These are phyloP conservation scores for Galbula dea DNA, from an alignment of 2,113 vertebrate genomes.

Conservation along the genomic window DNA sequence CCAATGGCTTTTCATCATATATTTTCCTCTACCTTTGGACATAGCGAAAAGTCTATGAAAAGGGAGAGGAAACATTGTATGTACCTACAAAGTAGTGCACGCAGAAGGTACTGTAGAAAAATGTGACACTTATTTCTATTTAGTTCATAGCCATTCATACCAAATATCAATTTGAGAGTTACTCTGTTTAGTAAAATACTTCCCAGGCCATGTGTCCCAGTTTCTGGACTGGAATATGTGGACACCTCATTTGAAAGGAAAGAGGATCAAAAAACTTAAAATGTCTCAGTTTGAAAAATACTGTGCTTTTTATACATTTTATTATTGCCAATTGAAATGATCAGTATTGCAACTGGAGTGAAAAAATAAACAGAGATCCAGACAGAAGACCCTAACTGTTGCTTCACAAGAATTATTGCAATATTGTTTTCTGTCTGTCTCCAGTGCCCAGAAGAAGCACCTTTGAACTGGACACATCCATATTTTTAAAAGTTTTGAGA, in stretches of 20 bases:
- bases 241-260: neutral
- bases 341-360: neutral
- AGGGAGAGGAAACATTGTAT: neutral
- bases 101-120: accelerated
- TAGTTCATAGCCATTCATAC: too few species aligned
- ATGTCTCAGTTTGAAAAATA: neutral
- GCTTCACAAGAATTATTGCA: neutral
- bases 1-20: neutral
- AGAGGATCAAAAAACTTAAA: neutral
- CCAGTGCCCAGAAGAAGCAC: neutral
- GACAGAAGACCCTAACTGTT: neutral
- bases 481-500: neutral
- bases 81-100: neutral
- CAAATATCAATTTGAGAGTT: neutral
- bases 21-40: neutral
- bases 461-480: accelerated
- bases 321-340: neutral
- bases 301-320: neutral
- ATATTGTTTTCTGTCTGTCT: neutral
- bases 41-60: neutral
- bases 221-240: neutral
- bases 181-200: neutral
- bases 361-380: neutral
- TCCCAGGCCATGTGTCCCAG: neutral
- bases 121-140: neutral